phyloP scores from a whole-genome alignment of 2,797 vertebrate genomes.

The Spheniscus humboldti region DNA sequence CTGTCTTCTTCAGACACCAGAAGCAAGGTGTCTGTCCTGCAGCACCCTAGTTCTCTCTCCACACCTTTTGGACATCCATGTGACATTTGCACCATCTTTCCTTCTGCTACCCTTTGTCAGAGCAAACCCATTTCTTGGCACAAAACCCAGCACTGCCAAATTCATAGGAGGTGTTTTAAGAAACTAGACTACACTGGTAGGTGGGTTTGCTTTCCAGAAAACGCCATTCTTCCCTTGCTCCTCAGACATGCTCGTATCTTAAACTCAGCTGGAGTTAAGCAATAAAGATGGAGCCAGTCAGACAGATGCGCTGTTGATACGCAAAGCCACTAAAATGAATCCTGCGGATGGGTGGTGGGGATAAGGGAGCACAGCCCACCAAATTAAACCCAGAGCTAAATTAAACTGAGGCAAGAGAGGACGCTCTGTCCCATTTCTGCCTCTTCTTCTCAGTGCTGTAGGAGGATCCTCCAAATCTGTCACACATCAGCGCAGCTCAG shows the following conservation, averaged over 20 bases:
- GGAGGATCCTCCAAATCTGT: background rate
- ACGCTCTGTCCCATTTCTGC: background rate
- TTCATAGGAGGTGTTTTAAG: background rate
- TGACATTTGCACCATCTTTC: background rate
- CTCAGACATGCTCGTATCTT: background rate
- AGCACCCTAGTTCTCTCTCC: background rate
- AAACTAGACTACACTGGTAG: background rate
- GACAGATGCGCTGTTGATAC: background rate
- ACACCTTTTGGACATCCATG: background rate
- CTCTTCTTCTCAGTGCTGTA: background rate
- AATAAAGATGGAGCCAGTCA: background rate
- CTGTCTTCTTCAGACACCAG: background rate
- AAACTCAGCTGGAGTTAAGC: background rate
- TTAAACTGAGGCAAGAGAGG: background rate
- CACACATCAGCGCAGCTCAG: background rate
- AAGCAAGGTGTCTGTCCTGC: background rate
- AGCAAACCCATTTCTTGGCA: background rate
- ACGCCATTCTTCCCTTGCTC: background rate
- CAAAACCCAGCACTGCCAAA: background rate
- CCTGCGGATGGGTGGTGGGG: background rate
- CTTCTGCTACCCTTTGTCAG: background rate
- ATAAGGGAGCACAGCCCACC: background rate
- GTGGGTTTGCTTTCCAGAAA: background rate
- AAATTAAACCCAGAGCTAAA: background rate
- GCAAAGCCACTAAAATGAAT: background rate